Base-by-base conservation (phyloP, 2,113 vertebrate species). In the Peromyscus leucopus region DNA sequence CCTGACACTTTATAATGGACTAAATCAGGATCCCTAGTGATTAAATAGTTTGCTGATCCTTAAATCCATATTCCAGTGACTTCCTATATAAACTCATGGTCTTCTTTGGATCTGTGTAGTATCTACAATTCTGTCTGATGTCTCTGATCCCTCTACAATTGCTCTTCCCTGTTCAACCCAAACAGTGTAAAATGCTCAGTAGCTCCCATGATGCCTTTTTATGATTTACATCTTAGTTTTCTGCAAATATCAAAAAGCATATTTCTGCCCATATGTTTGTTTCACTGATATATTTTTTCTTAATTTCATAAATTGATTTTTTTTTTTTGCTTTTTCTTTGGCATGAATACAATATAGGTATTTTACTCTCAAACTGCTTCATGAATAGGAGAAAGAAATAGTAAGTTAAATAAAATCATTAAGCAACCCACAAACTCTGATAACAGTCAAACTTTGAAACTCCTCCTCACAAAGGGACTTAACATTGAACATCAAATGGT, bases 321-420 rank as follows among this genome's bases (percentile, higher is more conserved):
- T 97, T 96, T 95, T 94, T 42, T 33, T n/a, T n/a, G 90, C 10
- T 67, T 65, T 84, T 67, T 95, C 48, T 71, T 96, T 26, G 91
- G 15, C 22, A 42, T 85, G 71, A 89, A 86, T 79, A 76, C 26
- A 57, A 39, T 39, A 84, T 65, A 82, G 76, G 19, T 10, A 83
- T 15, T 78, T 7, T 82, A 28, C 5, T 96, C 31, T 91, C 71
- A 87, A 83, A 91, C 1, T 83, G 15, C 24, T 31, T 13, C 65
- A 4, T 46, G 51, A 69, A 84, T 2, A 75, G 46, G n/a, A 0
- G 91, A 83, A 89, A 91, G 16, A 16, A 67, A 84, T 39, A 69
- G 1, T 59, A 51, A 15, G 21, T 39, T 79, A 95, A 95, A 89
- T 46, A 86, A 61, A 96, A 93, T 42, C 61, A 16, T 57, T 76